Percentiles rank a stretch among this genome's conserved stretches.
phyloP scores from a whole-genome alignment of 2,888 invertebrate species.

The Zaprionus bogoriensis region DNA sequence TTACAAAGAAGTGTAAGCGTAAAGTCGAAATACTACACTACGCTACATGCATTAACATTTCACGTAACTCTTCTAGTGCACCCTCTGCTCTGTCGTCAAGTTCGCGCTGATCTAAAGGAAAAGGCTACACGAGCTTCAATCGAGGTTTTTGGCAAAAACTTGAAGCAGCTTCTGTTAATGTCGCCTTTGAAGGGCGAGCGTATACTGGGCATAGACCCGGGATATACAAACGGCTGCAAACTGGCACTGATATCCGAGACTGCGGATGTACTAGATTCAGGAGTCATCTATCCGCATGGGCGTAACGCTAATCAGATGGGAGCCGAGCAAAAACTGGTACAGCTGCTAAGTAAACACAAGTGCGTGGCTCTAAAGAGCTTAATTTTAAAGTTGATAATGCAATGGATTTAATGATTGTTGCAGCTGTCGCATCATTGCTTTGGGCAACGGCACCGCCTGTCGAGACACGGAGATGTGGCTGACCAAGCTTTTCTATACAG shows the following conservation, averaged over 20 bases:
- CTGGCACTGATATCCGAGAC: constrained; percentile 90
- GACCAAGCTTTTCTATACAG: constrained; percentile 85
- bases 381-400: neutral
- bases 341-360: constrained; percentile 85
- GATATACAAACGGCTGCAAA: constrained; percentile 95
- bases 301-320: constrained; percentile 78
- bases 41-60: no score
- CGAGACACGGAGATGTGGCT: constrained; percentile 92
- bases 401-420: neutral
- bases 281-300: constrained; percentile 87
- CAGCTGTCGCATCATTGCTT: constrained; percentile 91
- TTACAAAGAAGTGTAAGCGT: constrained; percentile 83
- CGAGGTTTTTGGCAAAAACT: constrained; percentile 92
- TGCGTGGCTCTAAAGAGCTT: constrained; percentile 80
- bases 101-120: constrained; percentile 89
- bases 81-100: constrained; percentile 87
- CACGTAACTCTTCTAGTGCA: no score
- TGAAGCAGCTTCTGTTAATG: constrained; percentile 91
- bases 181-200: constrained; percentile 91
- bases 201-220: constrained; percentile 95
- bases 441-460: constrained; percentile 96
- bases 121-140: constrained; percentile 92
- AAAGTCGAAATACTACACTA: neutral
- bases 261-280: constrained; percentile 88
- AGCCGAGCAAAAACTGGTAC: constrained; percentile 77